phyloP scores from a whole-genome alignment of 2,113 vertebrate species.

The Crotalus tigris region DNA sequence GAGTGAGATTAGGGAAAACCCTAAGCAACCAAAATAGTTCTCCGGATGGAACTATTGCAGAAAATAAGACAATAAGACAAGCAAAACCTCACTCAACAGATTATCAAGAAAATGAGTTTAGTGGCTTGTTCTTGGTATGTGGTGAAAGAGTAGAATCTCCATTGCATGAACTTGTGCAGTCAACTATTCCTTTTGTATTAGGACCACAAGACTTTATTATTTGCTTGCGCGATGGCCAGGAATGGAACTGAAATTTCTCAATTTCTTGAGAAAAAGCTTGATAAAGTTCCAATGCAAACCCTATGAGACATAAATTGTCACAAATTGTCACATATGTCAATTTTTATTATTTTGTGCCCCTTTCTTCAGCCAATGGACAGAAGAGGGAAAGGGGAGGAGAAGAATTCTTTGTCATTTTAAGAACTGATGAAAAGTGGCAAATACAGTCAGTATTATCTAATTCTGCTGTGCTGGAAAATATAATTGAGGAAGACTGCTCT shows the following conservation, averaged over 20 bases:
- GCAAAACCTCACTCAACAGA: neutral
- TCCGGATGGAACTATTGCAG: neutral
- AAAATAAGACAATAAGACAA: neutral
- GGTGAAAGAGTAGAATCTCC: neutral
- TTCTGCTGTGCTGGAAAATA: neutral
- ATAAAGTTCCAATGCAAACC: neutral
- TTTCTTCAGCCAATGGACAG: neutral
- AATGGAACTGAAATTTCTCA: neutral
- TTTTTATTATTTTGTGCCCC: neutral
- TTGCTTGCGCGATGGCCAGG: neutral
- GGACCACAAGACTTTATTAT: neutral
- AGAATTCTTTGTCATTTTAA: neutral
- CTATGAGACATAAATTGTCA: neutral
- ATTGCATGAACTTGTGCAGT: neutral
- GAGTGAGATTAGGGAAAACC: neutral
- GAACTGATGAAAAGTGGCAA: neutral
- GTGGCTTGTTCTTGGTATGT: neutral
- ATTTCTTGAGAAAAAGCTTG: neutral
- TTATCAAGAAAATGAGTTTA: neutral
- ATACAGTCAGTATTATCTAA: neutral
- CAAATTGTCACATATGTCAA: neutral
- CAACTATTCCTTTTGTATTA: neutral
- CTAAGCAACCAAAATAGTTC: neutral
- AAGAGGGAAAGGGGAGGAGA: neutral
- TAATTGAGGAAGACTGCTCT: neutral